phyloP scores from a whole-genome alignment of 2,888 invertebrate species.

The Aporophyla lueneburgensis region DNA sequence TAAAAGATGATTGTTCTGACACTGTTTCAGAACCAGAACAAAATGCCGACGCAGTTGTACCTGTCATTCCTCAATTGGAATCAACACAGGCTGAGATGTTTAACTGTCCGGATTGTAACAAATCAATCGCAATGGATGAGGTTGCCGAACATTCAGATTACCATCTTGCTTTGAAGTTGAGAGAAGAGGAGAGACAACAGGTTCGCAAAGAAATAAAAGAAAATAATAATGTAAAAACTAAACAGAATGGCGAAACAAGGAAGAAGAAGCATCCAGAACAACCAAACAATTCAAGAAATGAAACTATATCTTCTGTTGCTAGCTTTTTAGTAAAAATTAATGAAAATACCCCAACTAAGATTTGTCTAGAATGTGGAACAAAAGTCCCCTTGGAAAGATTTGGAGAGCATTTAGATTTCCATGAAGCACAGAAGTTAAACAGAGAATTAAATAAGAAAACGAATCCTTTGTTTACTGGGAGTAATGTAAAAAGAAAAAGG shows the following conservation, averaged over 20 bases:
- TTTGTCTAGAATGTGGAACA: slow-evolving; percentile 93
- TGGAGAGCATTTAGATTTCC: slow-evolving; percentile 95
- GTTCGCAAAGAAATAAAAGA: slow-evolving; percentile 76
- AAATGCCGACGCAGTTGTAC: slow-evolving; percentile 18
- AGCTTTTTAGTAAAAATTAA: slow-evolving; percentile 88
- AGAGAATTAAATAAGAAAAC: slow-evolving; percentile 91
- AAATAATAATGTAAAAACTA: slow-evolving; percentile 57
- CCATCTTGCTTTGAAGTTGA: slow-evolving; percentile 93
- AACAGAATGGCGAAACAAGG: slow-evolving; percentile 53
- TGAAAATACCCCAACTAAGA: slow-evolving; percentile 80
- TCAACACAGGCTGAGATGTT: slow-evolving; percentile 68
- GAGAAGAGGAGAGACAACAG: slow-evolving; percentile 89
- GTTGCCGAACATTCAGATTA: slow-evolving; percentile 94
- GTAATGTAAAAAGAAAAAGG: slow-evolving; percentile 82
- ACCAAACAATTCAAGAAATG: slow-evolving; percentile 70
- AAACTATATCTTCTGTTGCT: slow-evolving; percentile 75
- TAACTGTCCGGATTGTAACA: slow-evolving; percentile 92
- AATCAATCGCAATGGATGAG: slow-evolving; percentile 89
- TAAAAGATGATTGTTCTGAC: slow-evolving; percentile 54
- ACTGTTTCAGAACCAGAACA: slow-evolving; percentile 56
- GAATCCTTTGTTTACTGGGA: slow-evolving; percentile 61
- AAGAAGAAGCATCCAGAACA: slow-evolving; percentile 66
- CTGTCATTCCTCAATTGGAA: slow-evolving; percentile 37
- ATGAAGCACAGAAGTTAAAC: slow-evolving; percentile 95
- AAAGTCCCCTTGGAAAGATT: slow-evolving; percentile 91